These are phyloP conservation scores for Molossus alvarezi DNA, from an alignment of 2,797 vertebrate genomes.

Conservation along the genomic window DNA sequence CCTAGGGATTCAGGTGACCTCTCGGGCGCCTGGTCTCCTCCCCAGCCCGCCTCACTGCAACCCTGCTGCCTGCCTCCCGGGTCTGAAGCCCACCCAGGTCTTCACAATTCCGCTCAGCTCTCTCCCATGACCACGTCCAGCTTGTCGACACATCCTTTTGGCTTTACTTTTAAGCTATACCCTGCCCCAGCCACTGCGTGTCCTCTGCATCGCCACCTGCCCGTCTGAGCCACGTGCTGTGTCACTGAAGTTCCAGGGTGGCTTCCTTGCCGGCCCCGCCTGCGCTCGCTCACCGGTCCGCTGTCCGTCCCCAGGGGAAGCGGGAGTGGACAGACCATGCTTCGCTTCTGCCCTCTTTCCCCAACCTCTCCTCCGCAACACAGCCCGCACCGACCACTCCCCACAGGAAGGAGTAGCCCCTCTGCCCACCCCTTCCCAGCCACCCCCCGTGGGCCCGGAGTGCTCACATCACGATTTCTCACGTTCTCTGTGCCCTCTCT, in stretches of 20 bases:
- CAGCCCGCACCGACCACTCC: neutral
- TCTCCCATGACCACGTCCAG: neutral
- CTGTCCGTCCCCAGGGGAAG: neutral
- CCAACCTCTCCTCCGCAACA: rapidly evolving
- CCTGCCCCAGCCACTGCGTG: rapidly evolving
- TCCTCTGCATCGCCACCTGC: rapidly evolving
- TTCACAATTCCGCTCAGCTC: neutral
- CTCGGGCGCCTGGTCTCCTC: neutral
- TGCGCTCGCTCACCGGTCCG: rapidly evolving
- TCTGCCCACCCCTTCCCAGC: rapidly evolving
- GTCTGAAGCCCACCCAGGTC: neutral
- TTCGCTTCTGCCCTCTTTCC: neutral
- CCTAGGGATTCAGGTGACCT: rapidly evolving
- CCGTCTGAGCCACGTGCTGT: rapidly evolving
- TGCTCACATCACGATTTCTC: neutral
- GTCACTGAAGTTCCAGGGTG: neutral
- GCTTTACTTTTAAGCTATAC: neutral
- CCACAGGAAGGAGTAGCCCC: rapidly evolving
- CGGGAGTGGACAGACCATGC: rapidly evolving
- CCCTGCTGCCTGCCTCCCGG: rapidly evolving
- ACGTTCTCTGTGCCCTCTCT: neutral
- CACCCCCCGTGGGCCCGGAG: rapidly evolving
- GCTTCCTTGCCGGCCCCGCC: rapidly evolving
- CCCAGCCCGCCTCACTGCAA: neutral
- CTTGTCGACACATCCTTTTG: rapidly evolving